Conservation (phyloP, 92 coral and sea anemone species). For the Isaurus tuberculatus region DNA sequence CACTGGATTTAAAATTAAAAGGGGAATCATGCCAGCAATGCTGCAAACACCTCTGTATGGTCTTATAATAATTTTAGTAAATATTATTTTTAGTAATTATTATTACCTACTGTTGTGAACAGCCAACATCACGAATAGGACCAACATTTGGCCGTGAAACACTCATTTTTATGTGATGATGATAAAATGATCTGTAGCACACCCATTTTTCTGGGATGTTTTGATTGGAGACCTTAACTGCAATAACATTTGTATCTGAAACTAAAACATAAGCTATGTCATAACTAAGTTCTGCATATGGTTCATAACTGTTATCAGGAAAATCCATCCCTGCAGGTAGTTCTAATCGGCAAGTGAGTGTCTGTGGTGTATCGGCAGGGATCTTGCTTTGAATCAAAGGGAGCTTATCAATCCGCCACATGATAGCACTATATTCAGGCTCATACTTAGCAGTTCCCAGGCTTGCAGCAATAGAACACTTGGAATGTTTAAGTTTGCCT, state of each 20-base stretch:
- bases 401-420: constrained; percentile 88
- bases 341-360: constrained; percentile 75
- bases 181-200: constrained; percentile 83
- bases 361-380: constrained; percentile 97
- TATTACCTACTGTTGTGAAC: constrained; percentile 80
- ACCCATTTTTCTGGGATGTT: constrained; percentile 94
- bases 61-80: too few species aligned
- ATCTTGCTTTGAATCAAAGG: constrained; percentile 93
- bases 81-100: too few species aligned
- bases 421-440: constrained; percentile 87
- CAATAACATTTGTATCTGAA: constrained; percentile 93
- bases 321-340: constrained; percentile 86
- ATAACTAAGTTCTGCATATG: constrained; percentile 87
- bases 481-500: constrained; percentile 83
- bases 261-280: constrained; percentile 89
- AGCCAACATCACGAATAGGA: constrained; percentile 86
- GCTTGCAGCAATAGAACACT: constrained; percentile 86
- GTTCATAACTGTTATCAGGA: constrained; percentile 83
- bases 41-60: too few species aligned
- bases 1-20: too few species aligned
- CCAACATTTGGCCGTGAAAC: constrained; percentile 78
- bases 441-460: constrained; percentile 95
- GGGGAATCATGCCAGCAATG: too few species aligned
- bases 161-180: constrained; percentile 87
- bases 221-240: constrained; percentile 93